phyloP scores from a whole-genome alignment of 2,113 vertebrate genomes.

The Alectura lathami region DNA sequence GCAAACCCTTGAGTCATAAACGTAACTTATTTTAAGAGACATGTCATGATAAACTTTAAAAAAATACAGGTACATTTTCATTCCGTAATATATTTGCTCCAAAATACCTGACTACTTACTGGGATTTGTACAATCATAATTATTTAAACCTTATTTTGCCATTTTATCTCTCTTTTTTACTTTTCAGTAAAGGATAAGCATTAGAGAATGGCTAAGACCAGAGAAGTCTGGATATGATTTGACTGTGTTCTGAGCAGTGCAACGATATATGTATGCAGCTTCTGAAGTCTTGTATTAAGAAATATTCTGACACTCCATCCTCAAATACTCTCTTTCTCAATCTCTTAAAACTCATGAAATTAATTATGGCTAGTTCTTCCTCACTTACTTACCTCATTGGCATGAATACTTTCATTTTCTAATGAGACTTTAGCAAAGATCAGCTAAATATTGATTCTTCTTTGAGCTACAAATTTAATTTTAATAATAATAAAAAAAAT shows the following conservation, averaged over 20 bases:
- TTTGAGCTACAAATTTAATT: not conserved
- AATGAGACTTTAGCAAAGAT: not conserved
- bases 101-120: not conserved
- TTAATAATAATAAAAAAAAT: not conserved
- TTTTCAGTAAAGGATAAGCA: not conserved
- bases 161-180: not conserved
- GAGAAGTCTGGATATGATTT: not conserved
- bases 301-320: not conserved
- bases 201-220: not conserved
- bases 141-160: not conserved
- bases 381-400: not conserved
- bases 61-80: not conserved
- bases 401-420: not conserved
- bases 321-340: not conserved
- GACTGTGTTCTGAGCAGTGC: not conserved
- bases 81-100: not conserved
- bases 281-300: not conserved
- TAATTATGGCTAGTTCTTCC: not conserved
- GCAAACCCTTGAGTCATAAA: not conserved
- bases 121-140: not conserved
- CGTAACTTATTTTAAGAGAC: not conserved
- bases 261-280: not conserved
- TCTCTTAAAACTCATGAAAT: not conserved
- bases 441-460: not conserved
- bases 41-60: not conserved